phyloP scores from a whole-genome alignment of 2,888 invertebrate species.

The Andrena praecox region DNA sequence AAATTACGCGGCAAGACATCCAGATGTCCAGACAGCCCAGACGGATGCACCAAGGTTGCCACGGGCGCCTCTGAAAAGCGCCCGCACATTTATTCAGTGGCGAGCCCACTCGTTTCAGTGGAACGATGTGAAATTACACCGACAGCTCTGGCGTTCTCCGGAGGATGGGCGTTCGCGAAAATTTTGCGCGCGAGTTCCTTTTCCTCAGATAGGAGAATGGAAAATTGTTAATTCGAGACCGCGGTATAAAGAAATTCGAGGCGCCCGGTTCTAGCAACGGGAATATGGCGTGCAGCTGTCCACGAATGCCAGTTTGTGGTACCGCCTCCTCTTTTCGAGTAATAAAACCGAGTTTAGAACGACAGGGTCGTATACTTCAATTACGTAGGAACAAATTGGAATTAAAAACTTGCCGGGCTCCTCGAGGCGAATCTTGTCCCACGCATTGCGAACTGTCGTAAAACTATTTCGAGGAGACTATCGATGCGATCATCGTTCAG shows the following conservation, averaged over 20 bases:
- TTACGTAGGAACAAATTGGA: slow-evolving; percentile 52
- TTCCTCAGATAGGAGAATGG: background rate
- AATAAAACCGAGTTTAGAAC: slow-evolving; percentile 51
- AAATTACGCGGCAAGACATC: slow-evolving; percentile 28
- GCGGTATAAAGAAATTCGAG: background rate
- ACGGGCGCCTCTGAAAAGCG: background rate
- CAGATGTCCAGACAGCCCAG: slow-evolving; percentile 9
- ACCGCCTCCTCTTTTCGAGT: slow-evolving; percentile 2
- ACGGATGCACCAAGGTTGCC: slow-evolving; percentile 10
- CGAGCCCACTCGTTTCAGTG: slow-evolving; percentile 15
- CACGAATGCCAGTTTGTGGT: slow-evolving; percentile 39
- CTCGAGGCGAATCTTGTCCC: slow-evolving; percentile 9
- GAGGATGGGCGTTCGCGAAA: background rate
- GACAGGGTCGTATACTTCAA: slow-evolving; percentile 47
- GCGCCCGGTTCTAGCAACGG: background rate
- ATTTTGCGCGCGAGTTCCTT: background rate
- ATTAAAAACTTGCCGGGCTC: slow-evolving; percentile 40
- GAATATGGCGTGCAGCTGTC: slow-evolving; percentile 9
- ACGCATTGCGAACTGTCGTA: background rate
- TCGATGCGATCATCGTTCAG: slow-evolving; percentile 16
- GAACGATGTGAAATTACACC: slow-evolving; percentile 23
- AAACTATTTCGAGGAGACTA: slow-evolving; percentile 21
- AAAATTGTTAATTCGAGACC: background rate
- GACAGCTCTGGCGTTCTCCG: background rate
- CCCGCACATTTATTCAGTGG: slow-evolving; percentile 17